Evolutionary conservation across 2,113 vertebrate genomes (phyloP).

Genomic region (Hippocampus comes): DNA sequence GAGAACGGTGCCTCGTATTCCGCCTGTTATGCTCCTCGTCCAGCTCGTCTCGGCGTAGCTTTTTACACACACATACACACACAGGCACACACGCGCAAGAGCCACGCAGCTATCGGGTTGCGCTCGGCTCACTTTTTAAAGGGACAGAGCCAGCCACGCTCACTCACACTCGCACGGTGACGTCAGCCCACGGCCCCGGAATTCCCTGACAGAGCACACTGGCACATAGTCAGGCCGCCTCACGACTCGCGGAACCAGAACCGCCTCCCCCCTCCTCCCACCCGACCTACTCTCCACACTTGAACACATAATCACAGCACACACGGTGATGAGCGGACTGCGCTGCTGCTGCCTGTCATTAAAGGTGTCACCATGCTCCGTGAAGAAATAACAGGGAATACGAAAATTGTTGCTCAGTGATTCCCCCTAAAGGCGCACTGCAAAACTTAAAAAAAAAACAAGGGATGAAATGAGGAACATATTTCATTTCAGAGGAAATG

Average conservation of each 20-base stretch:
- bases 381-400: neutral
- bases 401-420: neutral
- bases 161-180: slow-evolving; percentile 47
- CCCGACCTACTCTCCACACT: neutral
- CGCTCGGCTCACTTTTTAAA: slow-evolving; percentile 70
- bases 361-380: neutral
- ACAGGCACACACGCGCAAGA: slow-evolving; percentile 14
- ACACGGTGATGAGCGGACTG: neutral
- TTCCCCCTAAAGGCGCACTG: neutral
- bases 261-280: neutral
- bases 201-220: slow-evolving; percentile 72
- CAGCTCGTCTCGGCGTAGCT: slow-evolving; percentile 15
- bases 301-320: neutral
- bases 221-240: slow-evolving; percentile 26
- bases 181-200: slow-evolving; percentile 70
- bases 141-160: slow-evolving; percentile 52
- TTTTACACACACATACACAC: slow-evolving; percentile 19
- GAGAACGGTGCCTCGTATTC: neutral
- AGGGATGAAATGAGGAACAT: too few relatives aligned
- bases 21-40: slow-evolving; percentile 16
- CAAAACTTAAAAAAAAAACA: too few relatives aligned
- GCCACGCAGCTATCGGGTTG: slow-evolving; percentile 53
- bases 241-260: slow-evolving; percentile 30
- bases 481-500: too few relatives aligned
- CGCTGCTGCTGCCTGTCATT: neutral